Evolutionary conservation across 2,797 vertebrate species (phyloP).

Genomic region (Sciurus vulgaris): DNA sequence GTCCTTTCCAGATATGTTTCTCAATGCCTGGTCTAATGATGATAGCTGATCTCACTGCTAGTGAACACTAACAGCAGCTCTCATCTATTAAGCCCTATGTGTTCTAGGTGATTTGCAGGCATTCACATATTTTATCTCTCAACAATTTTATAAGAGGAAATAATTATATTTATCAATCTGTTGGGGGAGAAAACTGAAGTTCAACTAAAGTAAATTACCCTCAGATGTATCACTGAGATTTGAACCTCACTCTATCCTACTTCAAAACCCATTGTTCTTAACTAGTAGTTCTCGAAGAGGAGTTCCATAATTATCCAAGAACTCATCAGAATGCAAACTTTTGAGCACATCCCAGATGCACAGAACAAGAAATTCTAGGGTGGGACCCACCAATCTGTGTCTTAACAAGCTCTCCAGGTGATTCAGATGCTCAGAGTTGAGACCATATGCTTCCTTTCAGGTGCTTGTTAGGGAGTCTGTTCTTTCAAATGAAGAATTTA

Average conservation of each 20-base stretch:
- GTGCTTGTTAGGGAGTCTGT: background rate
- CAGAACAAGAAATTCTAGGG: background rate
- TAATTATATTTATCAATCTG: background rate
- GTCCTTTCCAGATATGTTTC: background rate
- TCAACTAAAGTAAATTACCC: background rate
- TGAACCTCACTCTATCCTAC: background rate
- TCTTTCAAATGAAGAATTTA: slow-evolving; percentile 1
- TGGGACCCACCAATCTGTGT: background rate
- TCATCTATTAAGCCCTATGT: background rate
- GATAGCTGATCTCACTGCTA: background rate
- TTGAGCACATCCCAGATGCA: background rate
- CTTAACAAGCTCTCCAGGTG: background rate
- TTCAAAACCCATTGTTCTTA: background rate
- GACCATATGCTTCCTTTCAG: background rate
- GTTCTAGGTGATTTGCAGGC: background rate
- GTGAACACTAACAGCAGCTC: background rate
- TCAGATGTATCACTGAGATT: background rate
- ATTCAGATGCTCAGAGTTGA: background rate
- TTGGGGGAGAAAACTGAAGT: background rate
- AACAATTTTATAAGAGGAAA: background rate
- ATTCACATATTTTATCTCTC: background rate
- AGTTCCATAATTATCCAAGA: background rate
- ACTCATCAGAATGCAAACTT: background rate
- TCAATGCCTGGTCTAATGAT: background rate
- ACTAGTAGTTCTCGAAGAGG: background rate